phyloP scores from a whole-genome alignment of 2,797 vertebrate genomes.

The Trachurus trachurus region DNA sequence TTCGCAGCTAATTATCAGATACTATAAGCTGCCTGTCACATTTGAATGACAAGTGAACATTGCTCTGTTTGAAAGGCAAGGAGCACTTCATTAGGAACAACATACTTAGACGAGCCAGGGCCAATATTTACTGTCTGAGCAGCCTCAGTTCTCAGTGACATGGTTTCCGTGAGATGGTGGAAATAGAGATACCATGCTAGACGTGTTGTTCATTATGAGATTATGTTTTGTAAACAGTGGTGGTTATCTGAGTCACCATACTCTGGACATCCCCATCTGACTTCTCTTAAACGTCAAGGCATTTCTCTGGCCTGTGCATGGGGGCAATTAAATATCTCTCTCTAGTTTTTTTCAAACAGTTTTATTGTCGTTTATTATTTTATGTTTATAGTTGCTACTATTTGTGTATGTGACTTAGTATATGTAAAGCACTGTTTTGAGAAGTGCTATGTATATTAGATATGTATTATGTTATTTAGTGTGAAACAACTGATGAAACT shows the following conservation, averaged over 20 bases:
- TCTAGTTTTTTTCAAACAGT: too few relatives aligned
- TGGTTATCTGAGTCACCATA: neutral
- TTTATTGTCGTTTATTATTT: too few relatives aligned
- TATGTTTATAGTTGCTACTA: too few relatives aligned
- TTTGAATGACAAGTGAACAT: slow-evolving; percentile 8
- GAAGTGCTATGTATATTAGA: too few relatives aligned
- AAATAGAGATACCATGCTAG: neutral
- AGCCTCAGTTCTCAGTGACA: neutral
- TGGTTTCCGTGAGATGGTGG: neutral
- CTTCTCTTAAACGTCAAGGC: too few relatives aligned
- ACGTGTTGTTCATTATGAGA: neutral
- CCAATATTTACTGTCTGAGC: neutral
- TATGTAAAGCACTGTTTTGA: too few relatives aligned
- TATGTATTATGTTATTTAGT: too few relatives aligned
- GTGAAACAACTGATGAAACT: too few relatives aligned
- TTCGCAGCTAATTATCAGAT: neutral
- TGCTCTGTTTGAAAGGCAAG: neutral
- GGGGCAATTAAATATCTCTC: too few relatives aligned
- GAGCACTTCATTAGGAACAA: neutral
- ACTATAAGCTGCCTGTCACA: neutral
- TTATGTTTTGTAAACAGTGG: neutral
- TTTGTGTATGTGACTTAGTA: too few relatives aligned
- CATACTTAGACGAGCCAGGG: too few relatives aligned
- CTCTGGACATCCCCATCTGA: neutral
- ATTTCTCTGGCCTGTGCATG: too few relatives aligned